These are phyloP conservation scores for Lates calcarifer DNA, from an alignment of 2,113 vertebrate species.

Conservation along the genomic window DNA sequence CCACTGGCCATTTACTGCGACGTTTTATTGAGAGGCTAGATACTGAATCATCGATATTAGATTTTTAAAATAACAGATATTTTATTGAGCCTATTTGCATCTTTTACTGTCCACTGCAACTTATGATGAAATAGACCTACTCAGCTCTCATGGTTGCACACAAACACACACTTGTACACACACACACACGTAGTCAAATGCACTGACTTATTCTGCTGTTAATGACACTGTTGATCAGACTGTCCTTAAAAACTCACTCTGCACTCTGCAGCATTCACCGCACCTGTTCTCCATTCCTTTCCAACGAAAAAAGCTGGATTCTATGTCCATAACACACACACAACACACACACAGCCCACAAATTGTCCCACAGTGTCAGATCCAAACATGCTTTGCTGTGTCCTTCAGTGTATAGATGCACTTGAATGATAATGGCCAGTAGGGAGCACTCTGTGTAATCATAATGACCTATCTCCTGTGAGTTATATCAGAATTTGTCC, in stretches of 20 bases:
- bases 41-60: slow-evolving; percentile 72
- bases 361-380: slow-evolving; percentile 52
- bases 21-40: slow-evolving; percentile 69
- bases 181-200: slow-evolving; percentile 10
- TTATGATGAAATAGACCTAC: slow-evolving; percentile 65
- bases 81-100: slow-evolving; percentile 76
- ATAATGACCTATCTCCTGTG: slow-evolving; percentile 70
- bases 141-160: slow-evolving; percentile 5
- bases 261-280: slow-evolving; percentile 21
- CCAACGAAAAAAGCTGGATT: slow-evolving; percentile 30
- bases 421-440: slow-evolving; percentile 80
- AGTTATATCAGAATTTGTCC: slow-evolving; percentile 67
- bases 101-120: slow-evolving; percentile 71
- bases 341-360: slow-evolving; percentile 41
- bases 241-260: slow-evolving; percentile 28
- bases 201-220: slow-evolving; percentile 29
- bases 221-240: slow-evolving; percentile 46
- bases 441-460: slow-evolving; percentile 77
- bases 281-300: slow-evolving; percentile 41
- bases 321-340: slow-evolving; percentile 22
- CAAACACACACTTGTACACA: slow-evolving; percentile 7
- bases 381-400: slow-evolving; percentile 67
- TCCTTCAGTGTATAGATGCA: slow-evolving; percentile 78
- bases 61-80: slow-evolving; percentile 69
- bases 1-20: slow-evolving; percentile 74